These are phyloP conservation scores for Trachymyrmex cornetzi DNA, from an alignment of 1,140 invertebrate genomes.

Conservation along the genomic window DNA sequence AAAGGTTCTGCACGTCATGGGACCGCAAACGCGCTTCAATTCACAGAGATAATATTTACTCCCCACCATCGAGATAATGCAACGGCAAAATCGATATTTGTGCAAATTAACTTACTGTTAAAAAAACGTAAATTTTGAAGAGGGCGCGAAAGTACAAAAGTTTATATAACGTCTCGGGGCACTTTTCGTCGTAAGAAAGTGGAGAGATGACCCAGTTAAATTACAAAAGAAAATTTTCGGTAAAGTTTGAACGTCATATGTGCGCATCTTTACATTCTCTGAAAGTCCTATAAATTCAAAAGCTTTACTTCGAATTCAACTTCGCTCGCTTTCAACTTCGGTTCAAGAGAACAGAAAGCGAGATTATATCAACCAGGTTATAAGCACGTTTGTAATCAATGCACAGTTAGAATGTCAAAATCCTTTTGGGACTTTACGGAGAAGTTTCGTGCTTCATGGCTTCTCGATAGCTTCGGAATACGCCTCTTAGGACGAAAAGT, in stretches of 20 bases:
- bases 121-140: neutral
- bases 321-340: neutral
- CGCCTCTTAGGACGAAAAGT: conserved; percentile 38
- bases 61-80: conserved; percentile 17
- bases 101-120: conserved; percentile 18
- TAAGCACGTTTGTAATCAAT: conserved; percentile 66
- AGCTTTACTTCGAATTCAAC: neutral
- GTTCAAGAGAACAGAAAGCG: neutral
- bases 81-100: conserved; percentile 18
- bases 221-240: conserved; percentile 21
- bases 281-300: conserved; percentile 10
- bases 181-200: neutral
- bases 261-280: neutral
- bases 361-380: conserved; percentile 62
- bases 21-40: conserved; percentile 14
- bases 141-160: neutral
- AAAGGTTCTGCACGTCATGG: neutral
- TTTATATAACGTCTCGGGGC: neutral
- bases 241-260: neutral
- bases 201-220: conserved; percentile 5
- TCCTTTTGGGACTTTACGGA: conserved; percentile 61
- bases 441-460: conserved; percentile 33
- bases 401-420: conserved; percentile 41
- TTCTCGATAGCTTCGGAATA: neutral
- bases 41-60: conserved; percentile 45